These are phyloP conservation scores for Anhinga rufa DNA, from an alignment of 2,113 vertebrate genomes.

Conservation along the genomic window DNA sequence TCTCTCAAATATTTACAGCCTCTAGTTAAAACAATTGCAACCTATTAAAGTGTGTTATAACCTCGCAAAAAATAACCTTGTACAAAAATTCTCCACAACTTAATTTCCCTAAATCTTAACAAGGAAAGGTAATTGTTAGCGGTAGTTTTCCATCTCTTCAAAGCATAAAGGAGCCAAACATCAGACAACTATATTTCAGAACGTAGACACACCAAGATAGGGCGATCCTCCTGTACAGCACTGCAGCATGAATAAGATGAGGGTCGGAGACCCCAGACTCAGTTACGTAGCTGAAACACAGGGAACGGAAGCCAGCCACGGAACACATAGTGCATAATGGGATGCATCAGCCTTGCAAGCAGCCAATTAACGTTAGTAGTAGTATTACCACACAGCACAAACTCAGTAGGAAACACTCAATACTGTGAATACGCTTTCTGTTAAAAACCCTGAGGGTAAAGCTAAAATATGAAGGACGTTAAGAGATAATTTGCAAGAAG, in stretches of 20 bases:
- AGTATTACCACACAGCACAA: not conserved
- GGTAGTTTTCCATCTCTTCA: not conserved
- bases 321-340: not conserved
- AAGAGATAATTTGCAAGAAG: too few relatives aligned
- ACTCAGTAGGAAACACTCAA: not conserved
- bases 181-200: not conserved
- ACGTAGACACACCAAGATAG: not conserved
- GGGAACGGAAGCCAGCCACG: not conserved
- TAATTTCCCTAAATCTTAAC: constrained; percentile 6
- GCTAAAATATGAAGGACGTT: not conserved
- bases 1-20: constrained; percentile 42
- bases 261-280: not conserved
- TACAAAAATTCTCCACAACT: not conserved
- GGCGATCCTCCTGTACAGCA: not conserved
- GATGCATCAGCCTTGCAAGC: not conserved
- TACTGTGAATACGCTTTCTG: not conserved
- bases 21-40: constrained; percentile 45
- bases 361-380: not conserved
- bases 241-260: not conserved
- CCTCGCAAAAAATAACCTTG: constrained; percentile 44
- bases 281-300: not conserved
- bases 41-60: constrained; percentile 35
- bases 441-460: not conserved
- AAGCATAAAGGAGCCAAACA: not conserved
- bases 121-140: not conserved